Conservation (phyloP, 2,888 invertebrate genomes). For the Acanthosepion esculentum region DNA sequence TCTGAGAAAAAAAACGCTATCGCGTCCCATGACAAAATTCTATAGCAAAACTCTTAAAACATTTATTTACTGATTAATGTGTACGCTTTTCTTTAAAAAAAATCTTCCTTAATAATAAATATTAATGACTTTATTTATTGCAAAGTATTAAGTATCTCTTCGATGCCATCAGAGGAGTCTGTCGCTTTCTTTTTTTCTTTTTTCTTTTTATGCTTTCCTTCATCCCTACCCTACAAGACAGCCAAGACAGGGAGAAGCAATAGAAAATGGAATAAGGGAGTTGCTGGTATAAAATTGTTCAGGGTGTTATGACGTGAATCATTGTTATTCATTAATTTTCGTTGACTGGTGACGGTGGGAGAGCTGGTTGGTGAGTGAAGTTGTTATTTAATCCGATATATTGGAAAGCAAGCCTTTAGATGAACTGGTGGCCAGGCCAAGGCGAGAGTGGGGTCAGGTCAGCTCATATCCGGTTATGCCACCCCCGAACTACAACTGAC, state of each 20-base stretch:
- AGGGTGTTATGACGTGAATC: background rate
- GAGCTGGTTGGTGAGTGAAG: background rate
- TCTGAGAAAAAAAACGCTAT: no score
- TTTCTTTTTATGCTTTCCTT: background rate
- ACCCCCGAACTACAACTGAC: background rate
- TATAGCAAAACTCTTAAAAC: no score
- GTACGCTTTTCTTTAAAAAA: no score
- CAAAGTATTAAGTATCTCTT: background rate
- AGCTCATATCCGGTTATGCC: constrained; percentile 22
- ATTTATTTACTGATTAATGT: no score
- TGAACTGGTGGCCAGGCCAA: constrained; percentile 8
- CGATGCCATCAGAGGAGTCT: background rate
- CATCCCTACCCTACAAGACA: background rate
- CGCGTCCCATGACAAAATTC: no score
- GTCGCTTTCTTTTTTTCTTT: background rate
- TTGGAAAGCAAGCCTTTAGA: background rate
- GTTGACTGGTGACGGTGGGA: background rate
- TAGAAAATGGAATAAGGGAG: background rate
- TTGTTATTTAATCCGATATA: constrained; percentile 4
- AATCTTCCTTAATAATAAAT: background rate
- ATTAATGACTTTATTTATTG: background rate
- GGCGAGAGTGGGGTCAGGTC: constrained; percentile 17
- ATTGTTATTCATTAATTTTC: constrained; percentile 33
- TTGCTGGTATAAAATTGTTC: background rate
- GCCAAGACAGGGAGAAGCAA: background rate